These are phyloP conservation scores for Oryzias melastigma DNA, from an alignment of 2,113 vertebrate genomes.

Conservation along the genomic window DNA sequence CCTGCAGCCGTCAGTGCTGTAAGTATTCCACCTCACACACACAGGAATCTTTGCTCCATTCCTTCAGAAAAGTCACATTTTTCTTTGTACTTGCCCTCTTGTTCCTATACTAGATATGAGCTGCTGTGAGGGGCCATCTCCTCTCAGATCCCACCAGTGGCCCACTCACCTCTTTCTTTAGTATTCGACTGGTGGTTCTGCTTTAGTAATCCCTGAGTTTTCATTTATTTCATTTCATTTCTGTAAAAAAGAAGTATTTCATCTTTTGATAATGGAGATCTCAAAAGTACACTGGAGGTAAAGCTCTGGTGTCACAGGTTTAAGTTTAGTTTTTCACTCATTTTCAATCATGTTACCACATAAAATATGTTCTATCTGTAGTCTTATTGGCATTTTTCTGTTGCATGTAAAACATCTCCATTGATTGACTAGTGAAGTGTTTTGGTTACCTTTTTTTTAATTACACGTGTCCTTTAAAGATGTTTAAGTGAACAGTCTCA, in stretches of 20 bases:
- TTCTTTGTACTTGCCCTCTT: slow-evolving; percentile 20
- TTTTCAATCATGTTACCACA: too few species aligned
- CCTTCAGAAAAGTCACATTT: slow-evolving; percentile 42
- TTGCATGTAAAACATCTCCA: too few species aligned
- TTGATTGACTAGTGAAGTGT: too few species aligned
- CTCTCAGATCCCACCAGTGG: slow-evolving; percentile 18
- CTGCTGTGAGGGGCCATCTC: slow-evolving; percentile 35
- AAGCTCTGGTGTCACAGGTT: too few species aligned
- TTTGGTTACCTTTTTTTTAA: too few species aligned
- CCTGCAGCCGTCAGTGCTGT: slow-evolving; percentile 49
- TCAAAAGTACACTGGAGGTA: too few species aligned
- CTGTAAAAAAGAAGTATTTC: background rate
- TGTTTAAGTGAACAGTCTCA: too few species aligned
- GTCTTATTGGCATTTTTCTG: too few species aligned
- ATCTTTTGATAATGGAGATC: too few species aligned
- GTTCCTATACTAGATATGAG: slow-evolving; percentile 46
- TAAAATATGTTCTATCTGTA: too few species aligned
- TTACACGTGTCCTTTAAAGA: too few species aligned
- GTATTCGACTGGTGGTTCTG: background rate
- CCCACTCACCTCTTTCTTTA: slow-evolving; percentile 16
- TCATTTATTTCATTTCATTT: slow-evolving; percentile 19
- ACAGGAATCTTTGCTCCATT: slow-evolving; percentile 27
- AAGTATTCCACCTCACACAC: slow-evolving; percentile 39
- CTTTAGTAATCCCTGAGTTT: slow-evolving; percentile 47
- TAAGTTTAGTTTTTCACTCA: too few species aligned